Base-by-base conservation (phyloP, 1,140 invertebrate genomes). In the Triops cancriformis region DNA sequence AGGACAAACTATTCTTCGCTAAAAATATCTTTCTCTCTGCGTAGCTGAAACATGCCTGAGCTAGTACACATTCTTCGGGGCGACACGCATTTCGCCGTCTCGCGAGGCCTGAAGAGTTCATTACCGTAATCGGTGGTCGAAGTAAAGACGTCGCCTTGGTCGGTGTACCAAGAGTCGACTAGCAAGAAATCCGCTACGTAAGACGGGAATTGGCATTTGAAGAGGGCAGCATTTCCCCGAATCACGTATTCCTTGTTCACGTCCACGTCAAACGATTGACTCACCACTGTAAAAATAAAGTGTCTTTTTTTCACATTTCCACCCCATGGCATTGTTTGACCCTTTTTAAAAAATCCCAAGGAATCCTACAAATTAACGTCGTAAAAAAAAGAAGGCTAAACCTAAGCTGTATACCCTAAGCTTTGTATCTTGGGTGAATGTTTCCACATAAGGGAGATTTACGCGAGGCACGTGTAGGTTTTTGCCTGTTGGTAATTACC, bases 241-340 rank as follows among this genome's bases (percentile, higher is more conserved):
- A 96, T 96, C 26, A 92, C 94, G 86, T 95, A 96, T 82, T 95
- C 94, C 85, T 95, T 94, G 85, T 94, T 93, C 73, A 94, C 92
- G 84, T 94, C 92, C 72, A 91, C 91, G 84, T 94, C 92, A 85
- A 95, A 96, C 82, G 90, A 90, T 85, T 95, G 94, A 80, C 91
- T 89, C 80, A 95, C 93, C 82, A 95, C 94, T 95, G 86, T 79
- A 85, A 86, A 82, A 31, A 74, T 26, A 64, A 78, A 64, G 26
- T 27, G 26, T 51, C 14, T 41, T n/a, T 14, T 64, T 9, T 18
- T 23, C 4, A 64, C 23, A 23, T 18, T 64, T 64, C 10, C 23
- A 5, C 45, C 14, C 10, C 9, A 18, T 14, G 10, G 51, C 9
- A 18, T 14, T 14, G 51, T 18, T 11, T 18, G 5, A 23, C 18